These are phyloP conservation scores for Thalpophila matura DNA, from an alignment of 2,888 invertebrate species.

Conservation along the genomic window DNA sequence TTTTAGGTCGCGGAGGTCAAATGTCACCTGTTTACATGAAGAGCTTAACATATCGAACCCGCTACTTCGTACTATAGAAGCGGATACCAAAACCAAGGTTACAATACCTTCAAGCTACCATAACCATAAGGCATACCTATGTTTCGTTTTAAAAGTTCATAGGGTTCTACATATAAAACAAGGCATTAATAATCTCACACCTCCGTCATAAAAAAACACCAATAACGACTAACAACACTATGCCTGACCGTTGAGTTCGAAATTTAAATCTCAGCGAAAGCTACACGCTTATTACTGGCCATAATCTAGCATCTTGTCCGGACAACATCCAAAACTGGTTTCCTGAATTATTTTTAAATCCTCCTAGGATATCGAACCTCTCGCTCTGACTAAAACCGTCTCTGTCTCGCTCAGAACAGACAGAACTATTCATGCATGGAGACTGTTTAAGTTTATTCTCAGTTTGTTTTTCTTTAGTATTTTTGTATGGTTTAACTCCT, in stretches of 20 bases:
- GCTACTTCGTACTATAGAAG: no score
- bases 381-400: conserved; percentile 26
- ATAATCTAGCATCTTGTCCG: conserved; percentile 55
- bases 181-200: no score
- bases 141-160: no score
- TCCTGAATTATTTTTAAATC: conserved; percentile 65
- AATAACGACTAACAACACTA: conserved; percentile 17
- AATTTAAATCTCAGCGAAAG: conserved; percentile 52
- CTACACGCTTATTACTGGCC: conserved; percentile 45
- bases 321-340: conserved; percentile 57
- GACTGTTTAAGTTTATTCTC: conserved; percentile 12
- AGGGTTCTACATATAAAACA: no score
- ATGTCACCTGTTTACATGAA: not conserved
- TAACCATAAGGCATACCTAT: no score
- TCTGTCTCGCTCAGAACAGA: conserved; percentile 32
- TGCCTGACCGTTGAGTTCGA: conserved; percentile 35
- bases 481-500: not conserved
- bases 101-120: no score
- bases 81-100: no score
- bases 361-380: conserved; percentile 53
- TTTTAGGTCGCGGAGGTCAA: conserved; percentile 3
- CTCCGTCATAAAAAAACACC: conserved; percentile 14
- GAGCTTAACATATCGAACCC: no score
- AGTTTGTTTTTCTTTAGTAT: not conserved
- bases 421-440: conserved; percentile 39